Conservation (phyloP, 1,140 invertebrate genomes). For the Drosophila leontia region DNA sequence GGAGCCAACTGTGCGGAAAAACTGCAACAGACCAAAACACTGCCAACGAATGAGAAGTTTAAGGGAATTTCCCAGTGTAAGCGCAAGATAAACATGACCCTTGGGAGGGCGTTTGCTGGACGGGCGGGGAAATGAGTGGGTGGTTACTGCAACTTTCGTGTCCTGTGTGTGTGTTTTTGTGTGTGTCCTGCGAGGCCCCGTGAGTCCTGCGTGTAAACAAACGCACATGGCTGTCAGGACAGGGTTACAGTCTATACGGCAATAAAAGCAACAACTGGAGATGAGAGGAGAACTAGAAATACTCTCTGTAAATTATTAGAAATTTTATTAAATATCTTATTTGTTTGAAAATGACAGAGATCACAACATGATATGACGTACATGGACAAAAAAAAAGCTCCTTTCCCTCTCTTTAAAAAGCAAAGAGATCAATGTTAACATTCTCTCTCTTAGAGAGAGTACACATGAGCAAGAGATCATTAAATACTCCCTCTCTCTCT, state of each 20-base stretch:
- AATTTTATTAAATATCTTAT: no score
- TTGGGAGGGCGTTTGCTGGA: conserved; percentile 31
- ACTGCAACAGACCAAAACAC: conserved; percentile 60
- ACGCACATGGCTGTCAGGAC: conserved; percentile 45
- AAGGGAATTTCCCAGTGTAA: conserved; percentile 70
- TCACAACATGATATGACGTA: no score
- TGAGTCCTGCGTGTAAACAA: conserved; percentile 54
- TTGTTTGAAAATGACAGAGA: no score
- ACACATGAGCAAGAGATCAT: no score
- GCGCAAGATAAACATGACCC: conserved; percentile 78
- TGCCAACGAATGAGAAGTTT: conserved; percentile 53
- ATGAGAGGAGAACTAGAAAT: no score
- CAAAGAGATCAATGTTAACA: no score
- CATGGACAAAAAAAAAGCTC: no score
- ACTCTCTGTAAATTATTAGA: no score
- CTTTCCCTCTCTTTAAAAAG: no score
- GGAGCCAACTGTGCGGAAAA: conserved; percentile 58
- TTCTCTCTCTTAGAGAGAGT: no score
- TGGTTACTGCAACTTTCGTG: conserved; percentile 1
- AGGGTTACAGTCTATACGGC: not conserved
- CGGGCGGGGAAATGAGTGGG: not conserved
- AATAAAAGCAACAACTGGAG: not conserved
- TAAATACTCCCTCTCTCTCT: no score
- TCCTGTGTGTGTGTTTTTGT: conserved; percentile 1
- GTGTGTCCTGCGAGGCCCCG: conserved; percentile 16